Percentiles rank a stretch among this genome's conserved stretches.
phyloP scores from a whole-genome alignment of 2,113 vertebrate genomes.

The Erythrocercus mccallii region DNA sequence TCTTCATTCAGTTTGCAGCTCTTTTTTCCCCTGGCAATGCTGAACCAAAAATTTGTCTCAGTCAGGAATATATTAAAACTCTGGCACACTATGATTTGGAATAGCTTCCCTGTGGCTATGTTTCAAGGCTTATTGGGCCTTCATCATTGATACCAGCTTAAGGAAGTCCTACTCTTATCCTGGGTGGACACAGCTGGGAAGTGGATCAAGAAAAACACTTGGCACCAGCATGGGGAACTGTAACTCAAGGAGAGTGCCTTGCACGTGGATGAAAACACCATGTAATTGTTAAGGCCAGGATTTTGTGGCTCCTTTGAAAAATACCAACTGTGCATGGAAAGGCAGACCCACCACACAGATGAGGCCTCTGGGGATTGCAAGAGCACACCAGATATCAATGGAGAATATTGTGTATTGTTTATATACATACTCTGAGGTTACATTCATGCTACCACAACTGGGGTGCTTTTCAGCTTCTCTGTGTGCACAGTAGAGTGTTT shows the following conservation, averaged over 20 bases:
- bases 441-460: not conserved
- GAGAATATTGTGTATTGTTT: not conserved
- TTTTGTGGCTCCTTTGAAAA: not conserved
- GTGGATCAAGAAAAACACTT: not conserved
- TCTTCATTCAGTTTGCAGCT: not conserved
- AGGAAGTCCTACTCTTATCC: not conserved
- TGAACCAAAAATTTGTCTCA: conserved; percentile 2
- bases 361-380: not conserved
- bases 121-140: not conserved
- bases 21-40: not conserved
- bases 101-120: not conserved
- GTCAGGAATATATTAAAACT: conserved; percentile 11
- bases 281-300: not conserved
- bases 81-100: not conserved
- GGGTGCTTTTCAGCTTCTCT: not conserved
- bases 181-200: not conserved
- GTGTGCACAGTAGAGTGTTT: not conserved
- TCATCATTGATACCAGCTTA: not conserved
- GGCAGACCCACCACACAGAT: not conserved
- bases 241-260: not conserved
- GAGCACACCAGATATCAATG: not conserved
- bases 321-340: not conserved
- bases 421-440: not conserved
- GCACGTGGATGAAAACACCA: not conserved
- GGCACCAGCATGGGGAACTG: not conserved